Conservation (phyloP, 2,888 invertebrate species). For the Dasypolia templi region DNA sequence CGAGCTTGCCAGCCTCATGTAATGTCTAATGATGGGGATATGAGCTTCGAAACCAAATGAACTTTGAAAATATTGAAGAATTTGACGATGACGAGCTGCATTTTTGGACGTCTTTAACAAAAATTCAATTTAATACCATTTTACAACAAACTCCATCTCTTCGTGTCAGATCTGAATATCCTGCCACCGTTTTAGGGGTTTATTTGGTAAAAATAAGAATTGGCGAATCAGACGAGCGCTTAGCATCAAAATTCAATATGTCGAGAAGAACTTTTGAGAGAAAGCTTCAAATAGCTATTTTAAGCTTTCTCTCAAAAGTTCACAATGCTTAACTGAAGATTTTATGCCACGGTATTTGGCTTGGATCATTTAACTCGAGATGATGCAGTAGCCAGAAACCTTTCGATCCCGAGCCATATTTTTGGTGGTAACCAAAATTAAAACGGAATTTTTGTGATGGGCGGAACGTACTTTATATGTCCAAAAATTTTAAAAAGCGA, state of each 20-base stretch:
- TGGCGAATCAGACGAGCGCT: slow-evolving; percentile 26
- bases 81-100: neutral
- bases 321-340: neutral
- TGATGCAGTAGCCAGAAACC: neutral
- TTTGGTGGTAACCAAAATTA: neutral
- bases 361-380: slow-evolving; percentile 1
- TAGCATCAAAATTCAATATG: slow-evolving; percentile 16
- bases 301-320: too few relatives aligned
- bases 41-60: neutral
- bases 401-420: neutral
- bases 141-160: slow-evolving; percentile 13
- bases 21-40: neutral
- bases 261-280: slow-evolving; percentile 10
- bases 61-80: neutral
- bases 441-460: neutral
- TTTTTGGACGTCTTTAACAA: slow-evolving; percentile 10
- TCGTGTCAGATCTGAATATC: slow-evolving; percentile 4
- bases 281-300: too few relatives aligned
- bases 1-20: neutral
- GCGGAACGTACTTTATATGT: neutral
- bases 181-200: slow-evolving; percentile 17
- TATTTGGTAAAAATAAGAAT: slow-evolving; percentile 38
- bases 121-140: slow-evolving; percentile 14
- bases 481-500: neutral
- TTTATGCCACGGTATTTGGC: neutral